Base-by-base conservation (phyloP, 2,888 invertebrate genomes). In the Hydraecia micacea region DNA sequence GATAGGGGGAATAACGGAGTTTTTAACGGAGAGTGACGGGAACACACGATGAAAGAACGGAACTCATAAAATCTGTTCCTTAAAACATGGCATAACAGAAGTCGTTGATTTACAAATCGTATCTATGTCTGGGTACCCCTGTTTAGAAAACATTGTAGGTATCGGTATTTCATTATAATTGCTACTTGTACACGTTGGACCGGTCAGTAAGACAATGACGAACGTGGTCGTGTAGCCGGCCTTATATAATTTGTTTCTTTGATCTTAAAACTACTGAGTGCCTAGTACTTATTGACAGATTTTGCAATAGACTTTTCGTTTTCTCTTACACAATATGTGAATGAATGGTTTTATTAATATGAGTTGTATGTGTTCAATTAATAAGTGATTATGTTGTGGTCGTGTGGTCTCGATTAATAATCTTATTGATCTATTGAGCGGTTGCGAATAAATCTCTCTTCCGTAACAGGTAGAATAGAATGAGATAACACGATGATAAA, bases 161-260 rank as follows among this genome's bases (percentile, higher is more conserved):
- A 73, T 84, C 75, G 79, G 84, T 81, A 86, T 81, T 77, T 80
- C 79, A 89, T 84, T 89, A 83, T 88, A 86, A 87, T 88, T 84
- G 88, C 88, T 89, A 87, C 86, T 84, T 80, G 83, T 81, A 85
- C 86, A 82, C 71, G 88, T 87, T 85, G 74, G 79, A 91, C 93
- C 91, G 92, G 92, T 92, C 87, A 86, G 77, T 83, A 89, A 91
- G 90, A 93, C 93, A 93, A 93, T 91, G 88, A 90, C 87, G 87
- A 88, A 90, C 88, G 86, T 79, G 89, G 81, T 80, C 83, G 77
- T 75, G 79, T 74, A 86, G 75, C 79, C 86, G 85, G 90, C 84
- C 90, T 94, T 94, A 93, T 89, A 92, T 94, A 92, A 94, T 91
- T 91, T 88, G 89, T 89, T 90, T 87, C 88, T 86, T 80, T 84